These are phyloP conservation scores for Araneus ventricosus DNA, from an alignment of 1,140 invertebrate species.

Conservation along the genomic window DNA sequence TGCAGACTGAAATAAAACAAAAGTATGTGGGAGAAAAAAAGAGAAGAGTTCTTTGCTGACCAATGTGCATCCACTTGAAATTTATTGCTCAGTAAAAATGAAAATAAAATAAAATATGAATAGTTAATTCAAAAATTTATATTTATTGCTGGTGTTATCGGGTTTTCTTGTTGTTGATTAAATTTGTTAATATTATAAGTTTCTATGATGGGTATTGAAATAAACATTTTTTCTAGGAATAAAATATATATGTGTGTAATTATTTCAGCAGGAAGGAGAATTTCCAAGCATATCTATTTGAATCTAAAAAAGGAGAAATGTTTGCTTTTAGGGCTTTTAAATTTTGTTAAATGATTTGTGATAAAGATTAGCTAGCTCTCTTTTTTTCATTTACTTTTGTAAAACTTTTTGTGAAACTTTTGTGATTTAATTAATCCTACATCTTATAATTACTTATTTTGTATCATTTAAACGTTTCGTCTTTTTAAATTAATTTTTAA, in stretches of 20 bases:
- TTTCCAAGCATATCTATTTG: not conserved
- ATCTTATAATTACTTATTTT: no score
- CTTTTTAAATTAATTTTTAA: no score
- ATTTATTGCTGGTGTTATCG: not conserved
- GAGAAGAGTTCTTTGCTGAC: not conserved
- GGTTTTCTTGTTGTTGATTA: not conserved
- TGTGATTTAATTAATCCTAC: no score
- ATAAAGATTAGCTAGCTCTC: no score
- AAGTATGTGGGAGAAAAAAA: not conserved
- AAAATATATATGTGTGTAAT: not conserved
- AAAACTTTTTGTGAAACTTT: no score
- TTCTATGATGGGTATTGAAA: not conserved
- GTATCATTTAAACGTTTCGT: no score
- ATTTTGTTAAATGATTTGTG: no score
- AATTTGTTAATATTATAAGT: not conserved
- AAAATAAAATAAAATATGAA: not conserved
- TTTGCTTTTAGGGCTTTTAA: no score
- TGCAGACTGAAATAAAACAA: conserved; percentile 3
- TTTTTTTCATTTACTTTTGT: no score
- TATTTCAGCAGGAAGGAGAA: not conserved
- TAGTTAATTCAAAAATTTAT: not conserved
- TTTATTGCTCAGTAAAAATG: no score
- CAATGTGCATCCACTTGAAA: not conserved
- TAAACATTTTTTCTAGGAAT: not conserved
- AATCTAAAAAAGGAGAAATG: no score